Evolutionary conservation across 64 coral and sea anemone species (phyloP).

Genomic region (Pocillopora damicornis): DNA sequence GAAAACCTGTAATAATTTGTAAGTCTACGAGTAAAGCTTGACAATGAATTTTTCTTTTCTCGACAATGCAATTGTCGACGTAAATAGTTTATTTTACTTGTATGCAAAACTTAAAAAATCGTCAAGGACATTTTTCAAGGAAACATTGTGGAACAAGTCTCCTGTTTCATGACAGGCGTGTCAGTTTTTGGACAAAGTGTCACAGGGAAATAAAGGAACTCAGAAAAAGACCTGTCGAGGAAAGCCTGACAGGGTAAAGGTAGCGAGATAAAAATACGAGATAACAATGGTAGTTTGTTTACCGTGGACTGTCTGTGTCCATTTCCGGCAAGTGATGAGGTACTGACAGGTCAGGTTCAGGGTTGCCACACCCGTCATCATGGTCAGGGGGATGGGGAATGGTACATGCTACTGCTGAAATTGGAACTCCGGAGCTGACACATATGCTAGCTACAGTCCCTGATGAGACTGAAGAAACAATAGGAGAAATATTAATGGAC

Average conservation of each 20-base stretch:
- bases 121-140: too few species aligned
- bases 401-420: background rate
- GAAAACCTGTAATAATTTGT: background rate
- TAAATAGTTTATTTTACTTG: too few species aligned
- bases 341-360: constrained; percentile 39
- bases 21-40: too few species aligned
- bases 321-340: constrained; percentile 57
- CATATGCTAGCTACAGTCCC: background rate
- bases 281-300: background rate
- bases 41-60: too few species aligned
- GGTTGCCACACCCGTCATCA: constrained; percentile 54
- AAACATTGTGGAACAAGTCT: too few species aligned
- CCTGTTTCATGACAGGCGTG: too few species aligned
- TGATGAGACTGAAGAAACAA: background rate
- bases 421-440: background rate
- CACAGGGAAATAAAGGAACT: too few species aligned
- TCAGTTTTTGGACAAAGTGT: too few species aligned
- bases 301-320: constrained; percentile 27
- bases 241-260: too few species aligned
- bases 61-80: too few species aligned
- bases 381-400: constrained; percentile 12
- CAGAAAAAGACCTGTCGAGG: too few species aligned
- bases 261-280: background rate
- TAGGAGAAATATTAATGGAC: background rate
- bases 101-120: too few species aligned